Percentiles rank a stretch among this genome's conserved stretches.
Conservation (phyloP, 2,888 invertebrate species). For the Epicampocera succincta region DNA sequence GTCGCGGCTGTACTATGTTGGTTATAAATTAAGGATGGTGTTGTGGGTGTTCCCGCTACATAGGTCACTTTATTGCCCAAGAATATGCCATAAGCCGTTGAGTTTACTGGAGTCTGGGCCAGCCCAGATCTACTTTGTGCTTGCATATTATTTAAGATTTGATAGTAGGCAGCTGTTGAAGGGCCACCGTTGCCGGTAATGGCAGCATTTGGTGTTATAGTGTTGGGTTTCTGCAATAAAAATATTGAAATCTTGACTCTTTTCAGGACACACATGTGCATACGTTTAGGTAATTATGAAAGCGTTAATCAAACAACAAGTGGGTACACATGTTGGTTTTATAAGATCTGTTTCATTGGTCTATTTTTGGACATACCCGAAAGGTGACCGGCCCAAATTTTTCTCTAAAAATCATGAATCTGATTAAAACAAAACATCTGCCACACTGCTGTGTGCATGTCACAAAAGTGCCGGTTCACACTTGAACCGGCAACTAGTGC, state of each 20-base stretch:
- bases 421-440: too few relatives aligned
- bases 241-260: not conserved
- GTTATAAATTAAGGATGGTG: slow-evolving; percentile 69
- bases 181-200: not conserved
- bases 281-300: too few relatives aligned
- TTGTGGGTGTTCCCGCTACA: slow-evolving; percentile 67
- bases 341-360: too few relatives aligned
- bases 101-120: slow-evolving; percentile 39
- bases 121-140: slow-evolving; percentile 57
- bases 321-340: too few relatives aligned
- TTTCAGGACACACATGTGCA: not conserved
- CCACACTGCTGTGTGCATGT: too few relatives aligned
- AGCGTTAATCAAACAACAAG: too few relatives aligned
- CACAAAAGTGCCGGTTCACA: too few relatives aligned
- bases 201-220: not conserved
- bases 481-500: too few relatives aligned
- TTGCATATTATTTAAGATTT: slow-evolving; percentile 68
- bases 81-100: slow-evolving; percentile 69
- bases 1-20: slow-evolving; percentile 71
- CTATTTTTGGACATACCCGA: too few relatives aligned
- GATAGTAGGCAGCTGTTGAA: slow-evolving; percentile 70
- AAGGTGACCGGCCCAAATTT: too few relatives aligned
- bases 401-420: too few relatives aligned
- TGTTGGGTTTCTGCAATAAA: slow-evolving; percentile 51
- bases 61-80: slow-evolving; percentile 71